Evolutionary conservation across 92 coral and sea anemone species (phyloP), one percentile per base, ranked within the genome.

Genomic region (Palythoa heliodiscus): DNA sequence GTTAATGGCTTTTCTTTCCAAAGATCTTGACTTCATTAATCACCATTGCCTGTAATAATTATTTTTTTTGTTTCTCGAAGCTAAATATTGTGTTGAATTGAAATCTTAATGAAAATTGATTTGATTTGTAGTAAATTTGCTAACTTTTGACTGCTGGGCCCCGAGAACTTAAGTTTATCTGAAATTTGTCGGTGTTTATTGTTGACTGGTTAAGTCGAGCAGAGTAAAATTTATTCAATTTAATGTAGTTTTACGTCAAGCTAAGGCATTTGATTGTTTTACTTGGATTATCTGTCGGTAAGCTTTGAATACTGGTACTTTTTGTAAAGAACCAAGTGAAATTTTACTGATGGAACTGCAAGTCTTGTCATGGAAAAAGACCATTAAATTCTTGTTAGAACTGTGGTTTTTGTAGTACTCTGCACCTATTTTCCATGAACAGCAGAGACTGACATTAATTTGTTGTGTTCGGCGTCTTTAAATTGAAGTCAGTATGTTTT

Each of bases 21-120:
- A 15, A 52, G 84, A 47, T 38, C 84, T 47, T 67, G 73, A 23
- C 84, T 80, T 66, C 70, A 80, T 48, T 80, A 80, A 52, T 76
- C 35, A 29, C 63, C 73, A 29, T 47, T 53, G 17, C 84, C 38
- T 39, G 52, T 47, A 67, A 80, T 70, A 47, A 80, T 80, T 67
- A 80, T 70, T 80, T 39, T 67, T 67, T 80, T 80, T 80, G 84
- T 80, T 80, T 11, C 9, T n/a, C 84, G 55, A 48, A 11, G 35
- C 7, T 38, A 53, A 53, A 38, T 80, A 66, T 80, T 24, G 73
- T 80, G 72, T 70, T 23, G 9, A 19, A 24, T 80, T 80, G 43
- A 3, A 48, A 6, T 66, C 57, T 66, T 80, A 48, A 80, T 66
- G 47, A 67, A 52, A 80, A 76, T 19, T 19, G 50, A 40, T 47